Base-by-base conservation (phyloP, 2,797 vertebrate genomes). In the Sebastes vulpes region DNA sequence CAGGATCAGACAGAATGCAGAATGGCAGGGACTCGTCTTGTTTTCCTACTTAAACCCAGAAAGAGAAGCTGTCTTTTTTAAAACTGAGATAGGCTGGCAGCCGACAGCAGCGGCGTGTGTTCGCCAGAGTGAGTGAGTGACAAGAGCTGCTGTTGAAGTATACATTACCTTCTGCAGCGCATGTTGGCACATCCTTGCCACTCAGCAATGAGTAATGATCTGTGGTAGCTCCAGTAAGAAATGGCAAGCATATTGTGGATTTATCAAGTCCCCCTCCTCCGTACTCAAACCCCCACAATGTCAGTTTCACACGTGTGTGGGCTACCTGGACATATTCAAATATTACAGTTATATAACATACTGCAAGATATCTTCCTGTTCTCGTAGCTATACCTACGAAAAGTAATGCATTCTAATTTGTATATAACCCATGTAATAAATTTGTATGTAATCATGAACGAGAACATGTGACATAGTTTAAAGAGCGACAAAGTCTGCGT, bases 191-290 rank as follows among this genome's bases (percentile, higher is more conserved):
- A 67, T 77, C 48, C 58, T 58, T 11, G 32, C 68, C 68, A 74
- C 79, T 83, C 87, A 67, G 53, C 68, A 64, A 58, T 52, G 28
- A 71, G 72, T 82, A 77, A 79, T 73, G 65, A 84, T 84, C 83
- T 79, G 72, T 59, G 20, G 57, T 54, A 50, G 72, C 61, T 75
- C 23, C 61, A 9, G 63, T 60, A 5, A 59, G 31, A 76, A 81
- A 70, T 28, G 52, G 18, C 20, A n/a, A 38, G 54, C 38, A 46
- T 4, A 32, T 23, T 77, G 58, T 64, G 60, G 50, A 54, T 77
- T 60, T 28, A 54, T 73, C 52, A 58, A 42, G 29, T 48, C 16
- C 6, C 7, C 20, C 1, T 10, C 32, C 23, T 29, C 20, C 69
- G 14, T n/a, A 31, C 48, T 42, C 29, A 68, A 50, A 50, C 23